A percentile compares a stretch with the other conserved stretches of the same genome.
These are phyloP conservation scores for Ernsta delagoae DNA, from an alignment of 2,888 invertebrate genomes.

Conservation along the genomic window DNA sequence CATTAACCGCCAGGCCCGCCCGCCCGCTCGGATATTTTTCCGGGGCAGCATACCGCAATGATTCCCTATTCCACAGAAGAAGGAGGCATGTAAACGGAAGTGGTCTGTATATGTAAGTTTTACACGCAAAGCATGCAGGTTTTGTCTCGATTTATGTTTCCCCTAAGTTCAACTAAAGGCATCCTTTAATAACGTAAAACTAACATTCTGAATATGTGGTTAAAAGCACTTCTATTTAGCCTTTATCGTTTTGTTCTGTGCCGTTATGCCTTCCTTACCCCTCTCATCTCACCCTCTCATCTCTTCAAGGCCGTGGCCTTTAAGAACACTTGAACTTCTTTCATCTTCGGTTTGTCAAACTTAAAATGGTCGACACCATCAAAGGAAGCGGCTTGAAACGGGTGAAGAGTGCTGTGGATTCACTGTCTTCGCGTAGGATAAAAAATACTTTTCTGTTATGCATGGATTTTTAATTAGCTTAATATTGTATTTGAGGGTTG, in stretches of 20 bases:
- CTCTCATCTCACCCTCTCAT: conserved; percentile 51
- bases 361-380: conserved; percentile 52
- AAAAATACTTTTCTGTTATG: conserved; percentile 23
- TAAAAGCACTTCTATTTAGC: too few relatives aligned
- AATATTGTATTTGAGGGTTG: conserved; percentile 13
- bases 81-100: too few relatives aligned
- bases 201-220: too few relatives aligned
- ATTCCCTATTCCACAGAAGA: conserved; percentile 34
- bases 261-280: conserved; percentile 60
- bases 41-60: conserved; percentile 56
- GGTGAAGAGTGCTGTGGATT: conserved; percentile 41
- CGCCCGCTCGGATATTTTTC: conserved; percentile 60
- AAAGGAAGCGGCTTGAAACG: conserved; percentile 40
- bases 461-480: conserved; percentile 26
- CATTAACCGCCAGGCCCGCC: conserved; percentile 46
- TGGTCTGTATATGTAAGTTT: too few relatives aligned
- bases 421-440: conserved; percentile 38
- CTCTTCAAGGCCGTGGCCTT: conserved; percentile 58
- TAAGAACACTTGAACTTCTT: conserved; percentile 69
- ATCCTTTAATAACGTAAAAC: too few relatives aligned
- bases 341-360: conserved; percentile 63
- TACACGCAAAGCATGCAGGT: too few relatives aligned
- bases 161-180: too few relatives aligned
- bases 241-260: too few relatives aligned
- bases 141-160: too few relatives aligned